Evolutionary conservation across 2,113 vertebrate species (phyloP), one percentile per base, ranked within the genome.

Genomic region (Falco punctatus): DNA sequence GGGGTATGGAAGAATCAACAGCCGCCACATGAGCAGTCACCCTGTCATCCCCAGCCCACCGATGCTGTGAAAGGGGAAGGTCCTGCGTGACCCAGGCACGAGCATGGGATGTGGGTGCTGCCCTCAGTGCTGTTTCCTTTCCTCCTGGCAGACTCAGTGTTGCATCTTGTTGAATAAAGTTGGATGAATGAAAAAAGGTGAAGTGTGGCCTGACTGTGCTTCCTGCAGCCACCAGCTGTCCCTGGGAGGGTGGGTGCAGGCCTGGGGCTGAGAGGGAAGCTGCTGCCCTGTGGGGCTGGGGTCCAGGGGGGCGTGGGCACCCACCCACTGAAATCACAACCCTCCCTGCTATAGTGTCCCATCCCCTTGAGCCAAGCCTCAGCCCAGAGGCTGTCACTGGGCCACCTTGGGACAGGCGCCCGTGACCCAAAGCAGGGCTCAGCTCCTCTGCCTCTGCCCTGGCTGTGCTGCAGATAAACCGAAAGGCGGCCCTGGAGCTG

Each of bases 91-190:
- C 54, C 49, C 17, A 32, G 72, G 24, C 20, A 26, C 2, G 13
- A 38, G 72, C 0, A 2, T 5, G 40, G 71, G 90, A 18, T 6
- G 32, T 3, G 21, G 61, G 40, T 46, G 13, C 46, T 95, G 93
- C 84, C 57, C 70, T 69, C 73, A 6, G 30, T 10, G 7, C 69
- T 35, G n/a, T 59, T 67, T 69, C 66, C 51, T 51, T 62, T 26
- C 27, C 24, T 30, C 10, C n/a, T 4, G 6, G 33, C 69, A 48
- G 81, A 55, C 71, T 87, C 70, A 0, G n/a, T 13, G 61, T 38
- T 75, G 61, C 15, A n/a, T 87, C 46, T 69, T 40, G 35, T 85
- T 72, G 74, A 97, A 96, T 97, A 97, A 97, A 97, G 66, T 38
- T 33, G 66, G 54, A 87, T 61, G 73, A 81, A 79, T 32, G 77